These are phyloP conservation scores for Calliphora vicina DNA, from an alignment of 1,140 invertebrate species.

Conservation along the genomic window DNA sequence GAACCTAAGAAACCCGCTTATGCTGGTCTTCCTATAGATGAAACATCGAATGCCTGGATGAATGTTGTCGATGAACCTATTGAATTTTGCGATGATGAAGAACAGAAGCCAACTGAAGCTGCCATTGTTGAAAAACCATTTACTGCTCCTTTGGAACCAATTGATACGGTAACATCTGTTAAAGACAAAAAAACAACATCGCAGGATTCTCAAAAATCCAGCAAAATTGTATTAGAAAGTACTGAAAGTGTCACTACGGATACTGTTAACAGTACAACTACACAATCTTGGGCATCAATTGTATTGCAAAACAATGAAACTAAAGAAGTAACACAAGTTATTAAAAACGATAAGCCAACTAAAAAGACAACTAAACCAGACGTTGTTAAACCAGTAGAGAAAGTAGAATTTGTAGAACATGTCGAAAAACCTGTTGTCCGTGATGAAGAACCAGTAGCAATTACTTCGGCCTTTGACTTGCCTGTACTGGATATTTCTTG, in stretches of 20 bases:
- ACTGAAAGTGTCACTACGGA: neutral
- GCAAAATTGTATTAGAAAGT: neutral
- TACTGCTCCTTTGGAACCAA: neutral
- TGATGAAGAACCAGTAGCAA: neutral
- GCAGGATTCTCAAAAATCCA: too few relatives aligned
- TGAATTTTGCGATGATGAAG: slow-evolving; percentile 45
- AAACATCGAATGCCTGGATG: slow-evolving; percentile 65
- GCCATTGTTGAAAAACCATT: neutral
- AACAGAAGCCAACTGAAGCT: neutral
- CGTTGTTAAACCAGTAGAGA: neutral
- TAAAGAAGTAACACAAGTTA: slow-evolving; percentile 5
- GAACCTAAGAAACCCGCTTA: slow-evolving; percentile 48
- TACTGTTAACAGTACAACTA: neutral
- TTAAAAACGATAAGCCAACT: slow-evolving; percentile 51
- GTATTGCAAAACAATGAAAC: neutral
- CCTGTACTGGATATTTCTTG: slow-evolving; percentile 28
- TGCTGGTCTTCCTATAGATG: slow-evolving; percentile 63
- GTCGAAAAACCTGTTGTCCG: neutral
- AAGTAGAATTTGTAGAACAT: too few relatives aligned
- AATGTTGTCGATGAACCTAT: slow-evolving; percentile 65
- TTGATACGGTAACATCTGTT: neutral
- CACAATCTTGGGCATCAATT: neutral
- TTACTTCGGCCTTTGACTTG: slow-evolving; percentile 30
- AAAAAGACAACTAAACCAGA: neutral
- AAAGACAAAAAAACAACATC: neutral